Base-by-base conservation (phyloP, 2,888 invertebrate genomes). In the Catocala sponsa region DNA sequence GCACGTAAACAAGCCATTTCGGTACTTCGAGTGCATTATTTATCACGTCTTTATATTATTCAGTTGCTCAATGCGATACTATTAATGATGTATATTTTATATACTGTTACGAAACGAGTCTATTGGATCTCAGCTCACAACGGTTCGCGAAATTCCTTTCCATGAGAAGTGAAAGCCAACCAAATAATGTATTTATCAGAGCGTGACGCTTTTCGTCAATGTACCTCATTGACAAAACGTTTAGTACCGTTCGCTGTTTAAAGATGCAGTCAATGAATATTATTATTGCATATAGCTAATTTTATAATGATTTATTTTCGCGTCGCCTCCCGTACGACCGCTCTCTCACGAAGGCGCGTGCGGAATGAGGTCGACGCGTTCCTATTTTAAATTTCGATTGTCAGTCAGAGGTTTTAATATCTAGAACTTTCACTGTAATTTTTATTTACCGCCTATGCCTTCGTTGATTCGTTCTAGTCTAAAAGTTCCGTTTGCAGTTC, bases 371-470 rank as follows among this genome's bases (percentile, higher is more conserved):
- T 89, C 92, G 87, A 63, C 70, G 74, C 81, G 90, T 89, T 91
- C 91, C 92, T 91, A 89, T 93, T 93, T 91, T 91, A 90, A 90
- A 91, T 89, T 90, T 88, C 87, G 84, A 90, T 88, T 90, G 87
- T 87, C 84, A 82, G 81, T 74, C 56, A 74, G 74, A 74, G 76
- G 76, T 81, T 79, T 25, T 25, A 60, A 79, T 81, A 82, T 76
- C 76, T 79, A 80, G 76, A 81, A 90, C 91, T 91, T 93, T 92
- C 91, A 88, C 91, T 90, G 70, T 12, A 49, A 68, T 70, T 74
- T 80, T 77, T 78, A 63, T 63, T 68, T 59, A 68, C 61, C 55
- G 62, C 52, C n/a, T 32, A 64, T 50, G 55, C 60, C 53, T 66
- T 66, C 59, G n/a, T n/a, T n/a, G n/a, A n/a, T n/a, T n/a, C n/a